These are phyloP conservation scores for Choristoneura rosaceana DNA, from an alignment of 2,888 invertebrate genomes.

Conservation along the genomic window DNA sequence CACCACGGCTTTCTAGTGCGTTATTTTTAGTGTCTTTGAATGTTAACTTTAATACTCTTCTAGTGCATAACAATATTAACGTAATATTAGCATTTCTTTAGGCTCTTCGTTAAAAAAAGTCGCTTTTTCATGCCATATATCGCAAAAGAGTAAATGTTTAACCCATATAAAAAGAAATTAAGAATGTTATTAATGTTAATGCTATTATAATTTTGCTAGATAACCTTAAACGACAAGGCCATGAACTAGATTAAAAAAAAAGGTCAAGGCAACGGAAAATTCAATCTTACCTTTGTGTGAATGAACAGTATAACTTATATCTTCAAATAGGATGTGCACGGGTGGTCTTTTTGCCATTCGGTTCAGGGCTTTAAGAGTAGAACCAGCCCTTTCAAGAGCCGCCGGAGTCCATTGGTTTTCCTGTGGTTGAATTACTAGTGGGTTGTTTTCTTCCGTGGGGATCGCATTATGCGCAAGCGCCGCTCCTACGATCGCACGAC, in stretches of 20 bases:
- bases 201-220: background rate
- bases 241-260: background rate
- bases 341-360: slow-evolving; percentile 86
- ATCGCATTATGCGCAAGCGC: slow-evolving; percentile 62
- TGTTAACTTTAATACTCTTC: too few species aligned
- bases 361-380: slow-evolving; percentile 81
- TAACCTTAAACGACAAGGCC: too few species aligned
- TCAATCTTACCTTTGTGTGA: slow-evolving; percentile 72
- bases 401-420: slow-evolving; percentile 80
- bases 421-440: slow-evolving; percentile 57
- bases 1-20: too few species aligned
- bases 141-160: too few species aligned
- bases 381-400: slow-evolving; percentile 79
- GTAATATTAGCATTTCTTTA: too few species aligned
- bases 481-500: slow-evolving; percentile 74
- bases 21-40: too few species aligned
- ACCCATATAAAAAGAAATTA: too few species aligned
- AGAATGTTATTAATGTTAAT: too few species aligned
- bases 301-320: slow-evolving; percentile 83
- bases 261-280: background rate
- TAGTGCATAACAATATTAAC: too few species aligned
- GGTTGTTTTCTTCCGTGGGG: slow-evolving; percentile 50
- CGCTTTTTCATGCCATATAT: too few species aligned
- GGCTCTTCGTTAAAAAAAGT: too few species aligned
- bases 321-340: slow-evolving; percentile 86